Conservation (phyloP, 2,797 vertebrate genomes). For the Lepus townsendii region DNA sequence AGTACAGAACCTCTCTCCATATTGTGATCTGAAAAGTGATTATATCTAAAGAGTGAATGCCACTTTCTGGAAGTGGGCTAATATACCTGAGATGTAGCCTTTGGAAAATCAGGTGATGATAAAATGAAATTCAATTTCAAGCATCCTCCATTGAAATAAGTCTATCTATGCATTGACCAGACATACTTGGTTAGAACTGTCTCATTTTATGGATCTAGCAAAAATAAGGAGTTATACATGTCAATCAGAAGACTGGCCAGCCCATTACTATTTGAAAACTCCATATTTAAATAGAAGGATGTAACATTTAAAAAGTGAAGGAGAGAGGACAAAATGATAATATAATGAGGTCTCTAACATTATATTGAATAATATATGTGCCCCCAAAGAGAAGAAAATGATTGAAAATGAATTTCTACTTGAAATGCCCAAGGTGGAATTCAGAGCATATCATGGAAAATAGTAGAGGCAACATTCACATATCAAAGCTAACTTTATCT, state of each 20-base stretch:
- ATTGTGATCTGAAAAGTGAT: neutral
- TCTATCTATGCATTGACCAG: neutral
- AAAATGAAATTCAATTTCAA: neutral
- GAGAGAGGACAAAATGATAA: slow-evolving; percentile 46
- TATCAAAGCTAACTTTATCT: slow-evolving; percentile 6
- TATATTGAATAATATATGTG: slow-evolving; percentile 41
- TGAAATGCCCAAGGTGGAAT: neutral
- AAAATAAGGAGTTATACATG: neutral
- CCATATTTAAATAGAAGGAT: slow-evolving; percentile 59
- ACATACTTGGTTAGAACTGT: neutral
- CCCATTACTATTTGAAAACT: slow-evolving; percentile 52
- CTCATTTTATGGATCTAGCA: slow-evolving; percentile 25
- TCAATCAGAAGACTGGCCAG: slow-evolving; percentile 24
- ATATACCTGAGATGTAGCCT: neutral
- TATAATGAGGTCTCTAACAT: slow-evolving; percentile 58
- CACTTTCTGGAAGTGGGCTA: neutral
- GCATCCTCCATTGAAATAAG: neutral
- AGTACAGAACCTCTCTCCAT: neutral
- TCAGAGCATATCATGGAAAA: neutral
- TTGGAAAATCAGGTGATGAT: neutral
- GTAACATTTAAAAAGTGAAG: slow-evolving; percentile 48
- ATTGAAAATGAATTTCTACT: slow-evolving; percentile 50
- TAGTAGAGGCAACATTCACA: neutral
- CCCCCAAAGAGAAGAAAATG: slow-evolving; percentile 57
- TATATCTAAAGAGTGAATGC: neutral